These are phyloP conservation scores for Gouania willdenowi DNA, from an alignment of 2,797 vertebrate genomes.

Conservation along the genomic window DNA sequence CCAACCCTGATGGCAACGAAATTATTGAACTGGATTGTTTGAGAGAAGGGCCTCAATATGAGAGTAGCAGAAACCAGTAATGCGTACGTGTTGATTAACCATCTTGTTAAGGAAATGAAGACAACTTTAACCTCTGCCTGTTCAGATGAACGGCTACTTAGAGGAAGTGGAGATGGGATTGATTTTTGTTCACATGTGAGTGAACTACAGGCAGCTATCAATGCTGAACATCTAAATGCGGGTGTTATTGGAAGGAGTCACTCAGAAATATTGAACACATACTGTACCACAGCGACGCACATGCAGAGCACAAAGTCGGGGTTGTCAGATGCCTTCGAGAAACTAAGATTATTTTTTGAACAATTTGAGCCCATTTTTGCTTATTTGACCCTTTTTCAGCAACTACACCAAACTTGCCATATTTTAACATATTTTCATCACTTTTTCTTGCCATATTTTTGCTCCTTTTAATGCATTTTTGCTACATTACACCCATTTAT, in stretches of 20 bases:
- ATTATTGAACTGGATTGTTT: conserved; percentile 48
- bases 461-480: no score
- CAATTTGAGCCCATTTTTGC: no score
- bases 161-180: conserved; percentile 64
- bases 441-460: no score
- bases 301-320: neutral
- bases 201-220: conserved; percentile 62
- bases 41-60: conserved; percentile 28
- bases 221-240: conserved; percentile 60
- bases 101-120: conserved; percentile 62
- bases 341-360: no score
- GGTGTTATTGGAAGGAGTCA: conserved; percentile 52
- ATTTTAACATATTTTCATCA: no score
- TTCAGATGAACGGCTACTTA: conserved; percentile 65
- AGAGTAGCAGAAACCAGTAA: conserved; percentile 29
- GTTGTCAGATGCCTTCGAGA: no score
- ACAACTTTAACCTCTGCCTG: conserved; percentile 67
- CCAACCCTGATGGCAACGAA: no score
- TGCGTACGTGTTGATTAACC: conserved; percentile 56
- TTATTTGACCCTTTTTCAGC: no score
- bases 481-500: no score
- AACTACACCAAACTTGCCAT: no score
- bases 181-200: conserved; percentile 74
- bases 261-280: conserved; percentile 49
- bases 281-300: conserved; percentile 3